A percentile compares a stretch with the other conserved stretches of the same genome.
These are phyloP conservation scores for Meganola albula DNA, from an alignment of 2,888 invertebrate genomes.

Conservation along the genomic window DNA sequence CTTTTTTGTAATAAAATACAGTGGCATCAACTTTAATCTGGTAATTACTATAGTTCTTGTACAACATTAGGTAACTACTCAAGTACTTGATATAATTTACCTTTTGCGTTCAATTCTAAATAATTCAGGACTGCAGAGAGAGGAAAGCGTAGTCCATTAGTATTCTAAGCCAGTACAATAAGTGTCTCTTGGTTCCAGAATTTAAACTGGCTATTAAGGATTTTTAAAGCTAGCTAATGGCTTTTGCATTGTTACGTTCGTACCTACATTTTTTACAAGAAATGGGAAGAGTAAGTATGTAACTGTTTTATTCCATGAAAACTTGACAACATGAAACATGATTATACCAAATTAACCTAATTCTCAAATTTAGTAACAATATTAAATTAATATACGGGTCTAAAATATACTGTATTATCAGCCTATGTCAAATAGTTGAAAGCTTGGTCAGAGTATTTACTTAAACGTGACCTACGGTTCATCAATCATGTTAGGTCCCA, in stretches of 20 bases:
- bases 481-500: no score
- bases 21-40: slow-evolving; percentile 12
- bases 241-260: slow-evolving; percentile 16
- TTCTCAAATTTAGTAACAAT: no score
- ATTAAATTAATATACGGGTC: no score
- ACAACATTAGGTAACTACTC: slow-evolving; percentile 10
- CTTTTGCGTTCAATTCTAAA: slow-evolving; percentile 18
- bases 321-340: no score
- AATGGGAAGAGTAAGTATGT: no score
- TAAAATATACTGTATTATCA: no score
- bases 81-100: slow-evolving; percentile 14
- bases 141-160: slow-evolving; percentile 20
- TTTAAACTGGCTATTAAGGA: slow-evolving; percentile 21
- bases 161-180: slow-evolving; percentile 24
- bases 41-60: slow-evolving; percentile 14
- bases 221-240: slow-evolving; percentile 15
- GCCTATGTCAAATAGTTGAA: no score
- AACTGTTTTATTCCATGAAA: no score
- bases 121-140: slow-evolving; percentile 13
- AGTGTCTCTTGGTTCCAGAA: slow-evolving; percentile 21
- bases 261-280: no score
- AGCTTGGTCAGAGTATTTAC: no score
- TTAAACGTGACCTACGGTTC: no score
- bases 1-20: slow-evolving; percentile 17
- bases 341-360: no score